phyloP scores from a whole-genome alignment of 2,888 invertebrate species.

The Drosophila ustulata region DNA sequence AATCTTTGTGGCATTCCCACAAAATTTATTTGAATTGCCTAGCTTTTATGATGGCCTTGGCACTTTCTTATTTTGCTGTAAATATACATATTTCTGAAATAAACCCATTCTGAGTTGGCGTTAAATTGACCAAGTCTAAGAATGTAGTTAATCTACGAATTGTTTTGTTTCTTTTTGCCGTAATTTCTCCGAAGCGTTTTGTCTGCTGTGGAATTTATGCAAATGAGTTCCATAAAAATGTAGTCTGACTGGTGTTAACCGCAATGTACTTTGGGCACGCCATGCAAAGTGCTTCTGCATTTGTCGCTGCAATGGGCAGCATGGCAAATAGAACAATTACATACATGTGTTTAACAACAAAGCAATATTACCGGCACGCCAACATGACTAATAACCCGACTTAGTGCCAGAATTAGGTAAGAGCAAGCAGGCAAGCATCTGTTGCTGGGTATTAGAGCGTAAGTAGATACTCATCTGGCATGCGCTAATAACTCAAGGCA shows the following conservation, averaged over 20 bases:
- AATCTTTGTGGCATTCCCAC: background rate
- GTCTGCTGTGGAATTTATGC: background rate
- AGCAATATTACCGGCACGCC: conserved; percentile 43
- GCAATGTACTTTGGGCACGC: conserved; percentile 22
- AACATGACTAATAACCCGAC: conserved; percentile 29
- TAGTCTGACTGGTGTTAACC: conserved; percentile 2
- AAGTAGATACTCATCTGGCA: conserved; percentile 69
- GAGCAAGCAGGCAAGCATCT: conserved; percentile 10
- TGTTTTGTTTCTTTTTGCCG: background rate
- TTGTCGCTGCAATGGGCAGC: conserved; percentile 21
- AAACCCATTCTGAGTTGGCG: background rate
- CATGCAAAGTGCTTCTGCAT: conserved; percentile 10
- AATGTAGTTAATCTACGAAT: background rate
- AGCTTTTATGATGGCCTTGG: background rate
- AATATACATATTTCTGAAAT: background rate
- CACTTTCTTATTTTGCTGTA: background rate
- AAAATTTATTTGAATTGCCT: background rate
- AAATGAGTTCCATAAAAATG: conserved; percentile 5
- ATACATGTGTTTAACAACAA: conserved; percentile 25
- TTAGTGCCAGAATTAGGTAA: conserved; percentile 51
- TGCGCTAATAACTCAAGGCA: conserved; percentile 72
- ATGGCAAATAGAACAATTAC: conserved; percentile 21
- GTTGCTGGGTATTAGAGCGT: conserved; percentile 64
- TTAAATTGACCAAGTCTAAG: background rate
- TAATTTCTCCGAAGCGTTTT: background rate